Percentiles rank a stretch among this genome's conserved stretches.
These are phyloP conservation scores for Lasioglossum zephyrum DNA, from an alignment of 2,888 invertebrate genomes.

Conservation along the genomic window DNA sequence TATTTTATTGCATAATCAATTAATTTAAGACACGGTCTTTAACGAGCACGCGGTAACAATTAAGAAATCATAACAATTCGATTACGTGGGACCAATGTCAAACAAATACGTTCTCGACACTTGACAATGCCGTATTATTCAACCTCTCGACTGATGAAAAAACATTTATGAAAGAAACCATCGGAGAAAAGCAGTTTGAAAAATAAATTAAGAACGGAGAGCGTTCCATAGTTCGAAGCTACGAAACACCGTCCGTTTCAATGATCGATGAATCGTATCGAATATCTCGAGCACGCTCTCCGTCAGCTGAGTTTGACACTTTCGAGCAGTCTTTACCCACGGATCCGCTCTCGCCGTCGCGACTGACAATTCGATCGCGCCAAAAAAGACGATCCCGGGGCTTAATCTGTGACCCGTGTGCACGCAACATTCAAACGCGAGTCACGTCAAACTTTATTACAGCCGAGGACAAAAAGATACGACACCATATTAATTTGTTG, in stretches of 20 bases:
- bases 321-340: constrained; percentile 45
- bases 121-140: neutral
- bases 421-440: constrained; percentile 35
- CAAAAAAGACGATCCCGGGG: constrained; percentile 31
- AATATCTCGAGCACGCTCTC: constrained; percentile 39
- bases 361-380: constrained; percentile 49
- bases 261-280: constrained; percentile 54
- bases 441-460: constrained; percentile 6
- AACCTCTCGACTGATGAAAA: neutral
- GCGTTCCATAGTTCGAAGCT: neutral
- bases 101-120: neutral
- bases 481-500: neutral
- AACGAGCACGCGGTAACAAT: neutral
- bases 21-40: neutral
- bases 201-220: constrained; percentile 5
- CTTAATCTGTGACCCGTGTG: constrained; percentile 56
- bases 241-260: constrained; percentile 20
- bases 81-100: neutral
- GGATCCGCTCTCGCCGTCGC: constrained; percentile 22
- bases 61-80: neutral
- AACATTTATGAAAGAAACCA: neutral
- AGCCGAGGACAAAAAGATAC: neutral
- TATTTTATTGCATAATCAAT: neutral
- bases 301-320: constrained; percentile 53
- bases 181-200: neutral